A percentile compares a stretch with the other conserved stretches of the same genome.
phyloP scores from a whole-genome alignment of 1,140 invertebrate species.

The Lucilia sericata region DNA sequence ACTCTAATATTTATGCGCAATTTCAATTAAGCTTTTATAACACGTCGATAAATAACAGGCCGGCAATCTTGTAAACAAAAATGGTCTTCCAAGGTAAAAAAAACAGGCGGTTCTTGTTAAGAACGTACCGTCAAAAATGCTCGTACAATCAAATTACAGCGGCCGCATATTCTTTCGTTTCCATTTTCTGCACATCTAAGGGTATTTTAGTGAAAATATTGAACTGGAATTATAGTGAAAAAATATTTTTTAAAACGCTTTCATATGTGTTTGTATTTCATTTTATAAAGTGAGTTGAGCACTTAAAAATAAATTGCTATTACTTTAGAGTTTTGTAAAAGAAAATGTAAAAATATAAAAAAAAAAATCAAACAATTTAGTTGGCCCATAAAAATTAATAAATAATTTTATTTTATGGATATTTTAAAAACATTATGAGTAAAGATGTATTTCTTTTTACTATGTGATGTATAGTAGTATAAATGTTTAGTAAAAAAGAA shows the following conservation, averaged over 20 bases:
- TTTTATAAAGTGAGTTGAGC: constrained; percentile 1
- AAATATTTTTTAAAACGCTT: not conserved
- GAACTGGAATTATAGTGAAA: not conserved
- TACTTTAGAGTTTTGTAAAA: too few relatives aligned
- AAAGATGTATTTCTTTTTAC: too few relatives aligned
- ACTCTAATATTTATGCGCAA: not conserved
- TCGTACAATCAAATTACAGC: constrained; percentile 22
- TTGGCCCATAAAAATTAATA: too few relatives aligned
- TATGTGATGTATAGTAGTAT: too few relatives aligned
- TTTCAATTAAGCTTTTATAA: constrained; percentile 8
- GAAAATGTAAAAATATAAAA: too few relatives aligned
- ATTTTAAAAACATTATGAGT: too few relatives aligned
- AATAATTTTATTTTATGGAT: too few relatives aligned
- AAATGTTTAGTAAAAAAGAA: too few relatives aligned
- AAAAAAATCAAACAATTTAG: too few relatives aligned
- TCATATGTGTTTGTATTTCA: not conserved
- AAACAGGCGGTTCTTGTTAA: not conserved
- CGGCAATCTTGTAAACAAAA: not conserved
- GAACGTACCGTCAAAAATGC: not conserved
- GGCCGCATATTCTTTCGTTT: not conserved
- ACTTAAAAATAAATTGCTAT: not conserved
- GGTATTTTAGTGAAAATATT: not conserved
- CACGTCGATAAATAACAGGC: not conserved
- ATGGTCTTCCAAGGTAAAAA: not conserved
- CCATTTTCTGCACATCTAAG: not conserved